Evolutionary conservation across 2,888 invertebrate species (phyloP).

Genomic region (Sminthurinus aureus): DNA sequence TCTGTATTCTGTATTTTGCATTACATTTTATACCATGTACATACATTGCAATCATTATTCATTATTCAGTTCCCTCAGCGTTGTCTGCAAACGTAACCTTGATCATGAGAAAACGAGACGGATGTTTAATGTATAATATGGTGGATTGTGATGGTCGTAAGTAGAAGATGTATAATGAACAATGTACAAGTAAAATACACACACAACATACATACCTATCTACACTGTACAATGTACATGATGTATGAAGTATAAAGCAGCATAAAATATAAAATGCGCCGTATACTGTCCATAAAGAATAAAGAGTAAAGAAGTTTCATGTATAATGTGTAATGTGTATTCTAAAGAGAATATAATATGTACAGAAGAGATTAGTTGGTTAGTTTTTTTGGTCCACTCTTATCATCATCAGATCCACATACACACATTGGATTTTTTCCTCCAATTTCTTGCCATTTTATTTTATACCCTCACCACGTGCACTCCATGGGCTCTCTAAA

Average conservation of each 20-base stretch:
- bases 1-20: too few relatives aligned
- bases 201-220: not conserved
- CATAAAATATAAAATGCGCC: not conserved
- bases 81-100: constrained; percentile 30
- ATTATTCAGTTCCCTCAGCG: constrained; percentile 10
- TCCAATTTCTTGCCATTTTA: not conserved
- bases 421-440: not conserved
- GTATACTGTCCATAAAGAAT: not conserved
- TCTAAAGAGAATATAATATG: not conserved
- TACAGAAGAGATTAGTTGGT: not conserved
- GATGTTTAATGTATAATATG: not conserved
- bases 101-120: constrained; percentile 37
- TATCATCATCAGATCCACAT: not conserved
- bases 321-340: too few relatives aligned
- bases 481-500: not conserved
- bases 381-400: not conserved
- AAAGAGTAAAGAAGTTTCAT: not conserved
- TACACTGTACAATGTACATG: constrained; percentile 12
- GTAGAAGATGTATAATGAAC: too few relatives aligned
- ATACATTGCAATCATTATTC: not conserved
- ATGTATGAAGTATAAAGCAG: not conserved
- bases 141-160: too few relatives aligned
- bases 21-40: not conserved
- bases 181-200: too few relatives aligned
- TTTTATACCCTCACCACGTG: not conserved